Percentiles rank a stretch among this genome's conserved stretches.
Conservation (phyloP, 2,113 vertebrate genomes). For the Cathartes aura region DNA sequence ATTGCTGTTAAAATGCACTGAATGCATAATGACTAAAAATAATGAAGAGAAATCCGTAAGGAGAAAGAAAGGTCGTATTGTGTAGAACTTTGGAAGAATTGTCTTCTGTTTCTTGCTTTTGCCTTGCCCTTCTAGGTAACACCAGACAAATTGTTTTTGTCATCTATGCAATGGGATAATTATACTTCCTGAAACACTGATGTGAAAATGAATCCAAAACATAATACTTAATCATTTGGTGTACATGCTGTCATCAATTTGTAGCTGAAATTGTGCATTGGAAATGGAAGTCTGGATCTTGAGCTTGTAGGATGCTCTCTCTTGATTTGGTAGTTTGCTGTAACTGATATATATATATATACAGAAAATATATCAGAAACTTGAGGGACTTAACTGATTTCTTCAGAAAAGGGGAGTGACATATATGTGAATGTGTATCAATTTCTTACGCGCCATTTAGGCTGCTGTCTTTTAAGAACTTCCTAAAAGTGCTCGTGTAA, state of each 20-base stretch:
- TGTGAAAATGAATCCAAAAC: not conserved
- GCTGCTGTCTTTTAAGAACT: not conserved
- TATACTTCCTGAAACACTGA: not conserved
- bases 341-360: not conserved
- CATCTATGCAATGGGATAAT: not conserved
- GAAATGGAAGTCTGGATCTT: not conserved
- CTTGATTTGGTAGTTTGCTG: not conserved
- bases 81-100: not conserved
- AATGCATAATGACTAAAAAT: not conserved
- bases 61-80: not conserved
- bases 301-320: not conserved
- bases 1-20: not conserved
- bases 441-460: not conserved
- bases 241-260: not conserved
- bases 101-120: not conserved
- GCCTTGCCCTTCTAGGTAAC: not conserved
- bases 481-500: not conserved
- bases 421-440: not conserved
- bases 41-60: rapidly evolving
- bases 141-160: not conserved
- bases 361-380: not conserved
- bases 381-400: not conserved
- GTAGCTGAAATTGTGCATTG: not conserved
- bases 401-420: not conserved
- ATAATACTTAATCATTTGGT: not conserved